Conservation (phyloP, 1,140 invertebrate genomes). For the Lepidurus couesii region DNA sequence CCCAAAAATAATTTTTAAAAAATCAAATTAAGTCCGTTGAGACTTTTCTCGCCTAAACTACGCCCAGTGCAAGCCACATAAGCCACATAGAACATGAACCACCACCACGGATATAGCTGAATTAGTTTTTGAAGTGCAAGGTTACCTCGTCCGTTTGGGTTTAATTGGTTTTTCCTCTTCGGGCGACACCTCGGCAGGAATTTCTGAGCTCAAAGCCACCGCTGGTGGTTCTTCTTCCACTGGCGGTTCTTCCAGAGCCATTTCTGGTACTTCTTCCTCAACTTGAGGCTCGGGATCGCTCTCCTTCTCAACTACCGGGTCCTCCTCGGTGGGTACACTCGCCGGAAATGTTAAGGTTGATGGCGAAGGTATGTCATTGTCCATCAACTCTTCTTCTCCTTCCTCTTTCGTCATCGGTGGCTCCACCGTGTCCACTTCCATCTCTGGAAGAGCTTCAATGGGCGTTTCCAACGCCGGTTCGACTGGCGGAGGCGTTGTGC, state of each 20-base stretch:
- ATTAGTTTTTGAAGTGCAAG: not conserved
- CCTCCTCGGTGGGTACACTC: not conserved
- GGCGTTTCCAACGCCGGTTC: not conserved
- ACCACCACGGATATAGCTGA: not conserved
- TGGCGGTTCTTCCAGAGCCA: not conserved
- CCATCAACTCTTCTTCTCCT: conserved; percentile 32
- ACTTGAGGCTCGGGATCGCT: conserved; percentile 1
- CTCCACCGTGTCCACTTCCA: not conserved
- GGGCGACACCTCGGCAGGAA: not conserved
- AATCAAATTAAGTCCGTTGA: not conserved
- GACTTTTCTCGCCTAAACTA: not conserved
- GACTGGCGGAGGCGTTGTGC: not conserved
- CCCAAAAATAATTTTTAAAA: not conserved
- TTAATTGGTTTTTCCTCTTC: conserved; percentile 8
- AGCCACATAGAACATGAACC: not conserved
- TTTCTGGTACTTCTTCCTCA: conserved; percentile 33
- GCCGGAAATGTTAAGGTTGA: not conserved
- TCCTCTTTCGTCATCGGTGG: not conserved
- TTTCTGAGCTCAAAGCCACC: not conserved
- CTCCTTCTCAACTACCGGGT: conserved; percentile 7
- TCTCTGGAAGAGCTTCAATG: not conserved
- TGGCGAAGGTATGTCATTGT: not conserved
- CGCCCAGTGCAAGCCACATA: not conserved
- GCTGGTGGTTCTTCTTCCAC: conserved; percentile 4
- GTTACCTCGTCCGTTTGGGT: conserved; percentile 17